These are phyloP conservation scores for Drosophila takahashii DNA, from an alignment of 1,140 invertebrate species.

Conservation along the genomic window DNA sequence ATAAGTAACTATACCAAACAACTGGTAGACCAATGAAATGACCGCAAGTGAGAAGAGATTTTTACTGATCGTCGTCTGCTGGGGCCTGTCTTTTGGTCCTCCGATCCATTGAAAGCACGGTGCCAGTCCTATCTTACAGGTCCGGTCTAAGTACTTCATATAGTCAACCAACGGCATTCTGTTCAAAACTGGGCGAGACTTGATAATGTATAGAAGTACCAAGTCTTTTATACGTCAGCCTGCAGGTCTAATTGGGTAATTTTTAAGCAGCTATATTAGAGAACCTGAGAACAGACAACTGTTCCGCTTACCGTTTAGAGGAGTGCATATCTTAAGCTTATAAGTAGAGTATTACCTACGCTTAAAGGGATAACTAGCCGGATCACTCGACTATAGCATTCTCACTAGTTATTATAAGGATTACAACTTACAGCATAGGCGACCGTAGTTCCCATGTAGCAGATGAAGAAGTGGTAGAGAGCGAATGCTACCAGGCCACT, in stretches of 20 bases:
- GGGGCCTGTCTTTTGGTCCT: background rate
- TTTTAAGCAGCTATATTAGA: background rate
- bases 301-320: background rate
- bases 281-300: conserved; percentile 9
- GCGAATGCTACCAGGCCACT: conserved; percentile 56
- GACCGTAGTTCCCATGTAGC: conserved; percentile 54
- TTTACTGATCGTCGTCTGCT: background rate
- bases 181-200: background rate
- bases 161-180: background rate
- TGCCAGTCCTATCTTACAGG: background rate
- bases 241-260: background rate
- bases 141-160: background rate
- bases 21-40: background rate
- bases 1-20: background rate
- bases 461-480: conserved; percentile 53
- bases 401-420: too few species aligned
- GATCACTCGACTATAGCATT: too few species aligned
- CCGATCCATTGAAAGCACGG: background rate
- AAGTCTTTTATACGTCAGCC: conserved; percentile 28
- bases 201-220: background rate
- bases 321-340: too few species aligned
- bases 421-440: conserved; percentile 49
- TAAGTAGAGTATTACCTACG: too few species aligned
- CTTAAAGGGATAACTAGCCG: too few species aligned
- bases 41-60: background rate